phyloP scores from a whole-genome alignment of 1,140 invertebrate species.

The Drosophila lowei region DNA sequence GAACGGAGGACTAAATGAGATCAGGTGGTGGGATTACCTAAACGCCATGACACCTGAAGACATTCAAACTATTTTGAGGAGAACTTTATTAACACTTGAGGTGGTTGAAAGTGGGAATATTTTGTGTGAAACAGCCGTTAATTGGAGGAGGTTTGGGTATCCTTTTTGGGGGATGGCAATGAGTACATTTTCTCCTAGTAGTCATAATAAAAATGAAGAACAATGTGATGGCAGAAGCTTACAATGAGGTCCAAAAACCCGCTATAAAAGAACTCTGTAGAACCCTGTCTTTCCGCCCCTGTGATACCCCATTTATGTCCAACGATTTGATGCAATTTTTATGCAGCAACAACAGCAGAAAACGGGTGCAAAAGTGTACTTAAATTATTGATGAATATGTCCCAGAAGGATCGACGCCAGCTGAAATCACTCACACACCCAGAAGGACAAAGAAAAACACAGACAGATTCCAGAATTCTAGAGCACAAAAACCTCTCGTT shows the following conservation, averaged over 20 bases:
- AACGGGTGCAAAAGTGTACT: conserved; percentile 55
- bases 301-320: conserved; percentile 17
- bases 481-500: conserved; percentile 44
- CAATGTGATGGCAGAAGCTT: too few species aligned
- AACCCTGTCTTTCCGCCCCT: conserved; percentile 1
- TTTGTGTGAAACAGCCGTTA: neutral
- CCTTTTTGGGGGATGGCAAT: neutral
- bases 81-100: conserved; percentile 18
- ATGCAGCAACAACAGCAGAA: conserved; percentile 30
- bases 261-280: neutral
- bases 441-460: conserved; percentile 29
- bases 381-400: conserved; percentile 77
- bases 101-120: neutral
- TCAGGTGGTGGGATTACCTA: conserved; percentile 8
- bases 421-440: conserved; percentile 65
- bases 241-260: too few species aligned
- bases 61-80: conserved; percentile 17
- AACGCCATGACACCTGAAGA: neutral
- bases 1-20: neutral
- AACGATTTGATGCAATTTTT: conserved; percentile 45
- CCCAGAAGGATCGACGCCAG: conserved; percentile 68
- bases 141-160: neutral
- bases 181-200: too few species aligned
- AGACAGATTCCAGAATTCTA: conserved; percentile 24
- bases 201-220: too few species aligned